A percentile compares a stretch with the other conserved stretches of the same genome.
These are phyloP conservation scores for Channa maculata DNA, from an alignment of 2,113 vertebrate species.

Conservation along the genomic window DNA sequence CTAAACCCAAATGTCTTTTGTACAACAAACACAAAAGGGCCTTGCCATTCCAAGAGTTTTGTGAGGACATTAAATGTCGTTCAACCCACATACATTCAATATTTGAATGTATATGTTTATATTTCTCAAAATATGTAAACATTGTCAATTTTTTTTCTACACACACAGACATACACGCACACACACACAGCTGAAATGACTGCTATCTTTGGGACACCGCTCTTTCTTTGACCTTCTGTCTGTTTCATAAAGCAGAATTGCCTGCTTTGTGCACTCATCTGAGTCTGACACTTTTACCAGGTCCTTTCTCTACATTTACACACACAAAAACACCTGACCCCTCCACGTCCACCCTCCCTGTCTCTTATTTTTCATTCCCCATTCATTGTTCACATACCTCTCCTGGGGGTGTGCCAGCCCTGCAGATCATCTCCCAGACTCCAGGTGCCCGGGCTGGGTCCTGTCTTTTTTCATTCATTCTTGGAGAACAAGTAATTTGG, in stretches of 20 bases:
- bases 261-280: constrained; percentile 37
- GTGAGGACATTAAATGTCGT: too few relatives aligned
- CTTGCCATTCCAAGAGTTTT: too few relatives aligned
- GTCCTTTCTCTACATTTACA: constrained; percentile 28
- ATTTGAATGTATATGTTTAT: too few relatives aligned
- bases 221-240: constrained; percentile 50
- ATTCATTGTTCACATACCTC: constrained; percentile 63
- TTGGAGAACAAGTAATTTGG: constrained; percentile 78
- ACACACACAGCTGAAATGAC: constrained; percentile 19
- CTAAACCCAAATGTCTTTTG: too few relatives aligned
- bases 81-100: too few relatives aligned
- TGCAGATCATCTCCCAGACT: constrained; percentile 71
- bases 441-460: constrained; percentile 67
- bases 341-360: neutral
- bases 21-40: too few relatives aligned
- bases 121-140: too few relatives aligned
- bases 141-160: too few relatives aligned
- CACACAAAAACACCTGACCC: constrained; percentile 32
- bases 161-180: neutral
- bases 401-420: constrained; percentile 46
- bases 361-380: constrained; percentile 40
- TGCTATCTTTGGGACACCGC: constrained; percentile 34
- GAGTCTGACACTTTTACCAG: constrained; percentile 53
- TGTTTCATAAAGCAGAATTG: constrained; percentile 27
- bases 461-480: constrained; percentile 86